Percentiles rank a stretch among this genome's conserved stretches.
phyloP scores from a whole-genome alignment of 2,888 invertebrate genomes.

The Nemapogon koenigi region DNA sequence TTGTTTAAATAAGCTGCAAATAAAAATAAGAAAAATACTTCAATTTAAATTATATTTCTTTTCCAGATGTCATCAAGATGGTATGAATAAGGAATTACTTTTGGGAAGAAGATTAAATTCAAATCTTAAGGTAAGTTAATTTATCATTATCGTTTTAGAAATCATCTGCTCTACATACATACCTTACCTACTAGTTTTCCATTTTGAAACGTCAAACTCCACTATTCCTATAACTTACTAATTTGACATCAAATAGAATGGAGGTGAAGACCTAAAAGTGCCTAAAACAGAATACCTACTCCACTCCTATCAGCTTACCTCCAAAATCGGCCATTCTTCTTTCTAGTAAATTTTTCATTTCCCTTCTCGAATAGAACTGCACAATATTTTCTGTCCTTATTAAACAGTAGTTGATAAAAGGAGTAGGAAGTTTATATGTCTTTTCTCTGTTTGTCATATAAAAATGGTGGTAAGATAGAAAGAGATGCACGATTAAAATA shows the following conservation, averaged over 20 bases:
- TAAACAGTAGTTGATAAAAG: conserved; percentile 21
- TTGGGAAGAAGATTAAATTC: neutral
- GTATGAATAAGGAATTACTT: conserved; percentile 36
- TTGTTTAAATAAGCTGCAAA: no score
- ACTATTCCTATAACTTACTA: no score
- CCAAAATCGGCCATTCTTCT: conserved; percentile 30
- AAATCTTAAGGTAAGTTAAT: conserved; percentile 1
- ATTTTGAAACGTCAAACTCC: no score
- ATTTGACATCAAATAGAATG: no score
- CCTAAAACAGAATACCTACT: no score
- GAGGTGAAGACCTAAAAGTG: no score
- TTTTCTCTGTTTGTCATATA: conserved; percentile 5
- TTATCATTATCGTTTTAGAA: no score
- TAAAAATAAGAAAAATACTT: neutral
- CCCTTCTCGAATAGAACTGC: conserved; percentile 41
- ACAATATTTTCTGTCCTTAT: conserved; percentile 31
- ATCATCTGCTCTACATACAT: no score
- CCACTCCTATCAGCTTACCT: neutral
- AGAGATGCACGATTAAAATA: conserved; percentile 4
- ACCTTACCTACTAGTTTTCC: no score
- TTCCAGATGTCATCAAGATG: conserved; percentile 53
- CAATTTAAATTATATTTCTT: conserved; percentile 15
- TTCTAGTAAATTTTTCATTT: conserved; percentile 43
- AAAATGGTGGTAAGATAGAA: neutral
- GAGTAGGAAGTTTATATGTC: conserved; percentile 25